Conservation (phyloP, 2,888 invertebrate genomes). For the Physocephala rufipes region DNA sequence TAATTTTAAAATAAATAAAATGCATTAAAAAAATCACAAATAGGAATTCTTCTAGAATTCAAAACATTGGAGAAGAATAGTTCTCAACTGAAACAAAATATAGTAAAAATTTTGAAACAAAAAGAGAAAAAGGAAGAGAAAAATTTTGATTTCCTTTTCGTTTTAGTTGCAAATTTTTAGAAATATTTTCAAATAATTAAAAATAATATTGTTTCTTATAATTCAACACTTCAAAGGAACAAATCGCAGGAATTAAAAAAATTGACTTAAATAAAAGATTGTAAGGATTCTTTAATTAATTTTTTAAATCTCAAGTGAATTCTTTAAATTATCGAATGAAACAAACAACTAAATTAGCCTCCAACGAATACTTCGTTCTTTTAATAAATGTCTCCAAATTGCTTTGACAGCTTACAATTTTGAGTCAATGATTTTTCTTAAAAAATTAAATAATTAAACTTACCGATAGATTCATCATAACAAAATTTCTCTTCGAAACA, state of each 20-base stretch:
- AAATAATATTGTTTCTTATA: too few species aligned
- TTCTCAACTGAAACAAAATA: too few species aligned
- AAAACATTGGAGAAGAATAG: too few species aligned
- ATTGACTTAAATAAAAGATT: not conserved
- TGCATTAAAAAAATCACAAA: not conserved
- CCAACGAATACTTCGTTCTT: too few species aligned
- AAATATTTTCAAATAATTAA: too few species aligned
- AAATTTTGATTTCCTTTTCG: too few species aligned
- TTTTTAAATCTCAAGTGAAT: not conserved
- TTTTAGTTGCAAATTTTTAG: too few species aligned
- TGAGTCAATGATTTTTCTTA: not conserved
- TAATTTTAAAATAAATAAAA: not conserved
- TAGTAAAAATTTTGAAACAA: too few species aligned
- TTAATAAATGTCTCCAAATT: not conserved
- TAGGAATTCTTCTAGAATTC: too few species aligned
- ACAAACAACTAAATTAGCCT: not conserved
- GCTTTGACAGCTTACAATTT: too few species aligned
- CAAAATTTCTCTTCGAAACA: conserved; percentile 78
- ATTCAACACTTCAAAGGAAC: too few species aligned
- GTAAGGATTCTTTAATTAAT: not conserved
- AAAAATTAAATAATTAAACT: conserved; percentile 43
- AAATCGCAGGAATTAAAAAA: not conserved
- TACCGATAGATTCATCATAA: conserved; percentile 76
- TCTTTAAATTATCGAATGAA: not conserved
- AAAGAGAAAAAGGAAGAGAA: too few species aligned